These are phyloP conservation scores for Cricetomys ansorgei DNA, from an alignment of 2,113 vertebrate genomes.

Conservation along the genomic window DNA sequence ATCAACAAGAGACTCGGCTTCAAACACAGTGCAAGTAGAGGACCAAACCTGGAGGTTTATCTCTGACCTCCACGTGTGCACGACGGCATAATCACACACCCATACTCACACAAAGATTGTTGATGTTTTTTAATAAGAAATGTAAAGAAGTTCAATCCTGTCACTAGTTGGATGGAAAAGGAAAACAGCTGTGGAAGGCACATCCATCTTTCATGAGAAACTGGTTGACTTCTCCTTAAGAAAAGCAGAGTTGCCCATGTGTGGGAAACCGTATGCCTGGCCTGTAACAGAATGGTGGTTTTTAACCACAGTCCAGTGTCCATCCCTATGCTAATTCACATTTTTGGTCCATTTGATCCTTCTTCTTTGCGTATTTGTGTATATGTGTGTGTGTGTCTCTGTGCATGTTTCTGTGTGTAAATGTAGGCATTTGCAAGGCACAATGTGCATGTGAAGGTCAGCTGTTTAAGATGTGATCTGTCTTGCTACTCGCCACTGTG, in stretches of 20 bases:
- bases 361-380: background rate
- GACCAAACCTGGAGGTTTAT: too few relatives aligned
- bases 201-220: background rate
- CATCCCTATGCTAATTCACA: background rate
- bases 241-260: background rate
- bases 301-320: fast-evolving
- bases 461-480: background rate
- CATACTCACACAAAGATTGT: background rate
- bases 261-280: background rate
- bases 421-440: background rate
- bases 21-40: background rate
- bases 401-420: background rate
- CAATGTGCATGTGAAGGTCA: too few relatives aligned
- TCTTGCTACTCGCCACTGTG: background rate
- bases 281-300: background rate
- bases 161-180: background rate
- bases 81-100: background rate
- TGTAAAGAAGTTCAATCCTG: background rate
- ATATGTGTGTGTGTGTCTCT: background rate
- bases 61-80: background rate
- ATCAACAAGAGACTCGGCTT: background rate
- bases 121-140: background rate
- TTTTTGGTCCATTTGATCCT: background rate
- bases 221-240: background rate
- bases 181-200: background rate